Conservation (phyloP, 2,797 vertebrate genomes). For the Gymnopithys bicolor region DNA sequence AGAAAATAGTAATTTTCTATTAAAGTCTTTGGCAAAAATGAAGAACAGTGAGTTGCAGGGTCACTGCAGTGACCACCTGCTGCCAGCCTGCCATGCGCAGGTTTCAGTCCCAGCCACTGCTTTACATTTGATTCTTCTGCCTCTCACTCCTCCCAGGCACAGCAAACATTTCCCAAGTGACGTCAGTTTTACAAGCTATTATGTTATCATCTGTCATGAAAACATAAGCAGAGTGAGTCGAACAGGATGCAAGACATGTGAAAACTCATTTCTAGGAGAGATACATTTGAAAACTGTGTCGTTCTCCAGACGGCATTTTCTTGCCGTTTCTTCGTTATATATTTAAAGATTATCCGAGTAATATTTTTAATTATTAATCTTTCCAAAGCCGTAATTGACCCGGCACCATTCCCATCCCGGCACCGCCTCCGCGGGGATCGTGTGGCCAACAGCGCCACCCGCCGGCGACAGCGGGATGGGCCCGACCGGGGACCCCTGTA, state of each 20-base stretch:
- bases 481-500: not conserved
- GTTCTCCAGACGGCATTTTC: not conserved
- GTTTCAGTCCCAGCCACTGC: not conserved
- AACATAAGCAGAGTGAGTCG: not conserved
- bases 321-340: not conserved
- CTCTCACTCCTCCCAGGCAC: not conserved
- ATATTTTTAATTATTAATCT: not conserved
- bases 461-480: not conserved
- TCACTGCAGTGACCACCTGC: not conserved
- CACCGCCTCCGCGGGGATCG: not conserved
- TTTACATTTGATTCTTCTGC: accelerated
- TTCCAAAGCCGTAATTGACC: not conserved
- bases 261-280: not conserved
- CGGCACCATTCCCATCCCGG: accelerated
- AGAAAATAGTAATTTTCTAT: not conserved
- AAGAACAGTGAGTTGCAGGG: not conserved
- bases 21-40: not conserved
- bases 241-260: accelerated
- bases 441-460: not conserved
- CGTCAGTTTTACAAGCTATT: not conserved
- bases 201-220: accelerated
- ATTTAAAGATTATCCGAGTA: not conserved
- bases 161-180: not conserved
- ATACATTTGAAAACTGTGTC: not conserved
- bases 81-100: accelerated